A percentile compares a stretch with the other conserved stretches of the same genome.
These are phyloP conservation scores for Chelonus formosanus DNA, from an alignment of 2,888 invertebrate species.

Conservation along the genomic window DNA sequence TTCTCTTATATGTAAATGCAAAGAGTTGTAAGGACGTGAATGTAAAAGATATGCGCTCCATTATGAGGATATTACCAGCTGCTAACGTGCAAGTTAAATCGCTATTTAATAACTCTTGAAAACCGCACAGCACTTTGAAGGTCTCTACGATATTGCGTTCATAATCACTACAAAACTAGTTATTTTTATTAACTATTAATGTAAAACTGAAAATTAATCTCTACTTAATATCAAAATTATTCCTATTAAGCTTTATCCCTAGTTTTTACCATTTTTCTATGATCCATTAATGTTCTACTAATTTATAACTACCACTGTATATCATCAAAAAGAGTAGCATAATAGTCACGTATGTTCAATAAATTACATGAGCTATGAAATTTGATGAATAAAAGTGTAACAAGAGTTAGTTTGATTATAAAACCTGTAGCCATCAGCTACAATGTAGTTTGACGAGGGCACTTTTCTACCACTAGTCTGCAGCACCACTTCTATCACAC, in stretches of 20 bases:
- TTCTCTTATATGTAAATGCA: constrained; percentile 53
- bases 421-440: constrained; percentile 40
- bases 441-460: constrained; percentile 51
- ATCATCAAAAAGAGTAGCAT: no score
- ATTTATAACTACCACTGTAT: not conserved
- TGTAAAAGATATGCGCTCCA: constrained; percentile 42
- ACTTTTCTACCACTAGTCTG: constrained; percentile 37
- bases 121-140: constrained; percentile 17
- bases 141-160: constrained; percentile 18
- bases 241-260: not conserved
- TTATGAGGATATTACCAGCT: constrained; percentile 49
- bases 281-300: not conserved
- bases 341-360: not conserved
- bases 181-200: constrained; percentile 17
- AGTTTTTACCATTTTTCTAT: not conserved
- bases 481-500: constrained; percentile 17
- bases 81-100: constrained; percentile 53
- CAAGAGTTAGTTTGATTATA: constrained; percentile 47
- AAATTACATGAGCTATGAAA: constrained; percentile 1
- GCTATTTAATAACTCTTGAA: constrained; percentile 43
- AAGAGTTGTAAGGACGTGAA: constrained; percentile 50
- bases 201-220: constrained; percentile 8
- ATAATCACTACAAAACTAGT: constrained; percentile 7
- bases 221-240: constrained; percentile 2
- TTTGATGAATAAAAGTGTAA: constrained; percentile 39